These are phyloP conservation scores for Dasypolia templi DNA, from an alignment of 2,888 invertebrate species.

Conservation along the genomic window DNA sequence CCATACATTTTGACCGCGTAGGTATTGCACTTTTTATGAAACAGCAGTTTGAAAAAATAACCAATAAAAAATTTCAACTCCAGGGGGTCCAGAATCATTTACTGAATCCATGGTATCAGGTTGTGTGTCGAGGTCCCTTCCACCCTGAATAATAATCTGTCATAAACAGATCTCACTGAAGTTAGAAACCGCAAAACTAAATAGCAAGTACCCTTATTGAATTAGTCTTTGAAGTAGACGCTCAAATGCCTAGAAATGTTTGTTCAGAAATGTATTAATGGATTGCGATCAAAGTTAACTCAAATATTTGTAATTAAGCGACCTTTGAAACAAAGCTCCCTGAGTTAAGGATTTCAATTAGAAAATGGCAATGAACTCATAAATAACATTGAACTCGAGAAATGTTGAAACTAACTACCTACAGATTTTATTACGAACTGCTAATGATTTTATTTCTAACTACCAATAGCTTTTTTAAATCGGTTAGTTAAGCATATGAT, in stretches of 20 bases:
- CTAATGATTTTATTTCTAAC: neutral
- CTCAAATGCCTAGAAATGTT: constrained; percentile 12
- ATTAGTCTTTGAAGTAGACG: constrained; percentile 17
- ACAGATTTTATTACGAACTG: constrained; percentile 2
- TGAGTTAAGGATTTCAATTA: constrained; percentile 31
- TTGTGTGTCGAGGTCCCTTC: no score
- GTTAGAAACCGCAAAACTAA: constrained; percentile 12
- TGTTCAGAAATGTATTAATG: constrained; percentile 11
- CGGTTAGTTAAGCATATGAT: neutral
- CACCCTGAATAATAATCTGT: neutral
- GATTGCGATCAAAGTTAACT: constrained; percentile 25
- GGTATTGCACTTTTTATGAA: no score
- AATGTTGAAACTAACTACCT: neutral
- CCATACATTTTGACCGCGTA: no score
- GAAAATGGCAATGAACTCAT: constrained; percentile 28
- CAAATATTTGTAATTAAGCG: constrained; percentile 45
- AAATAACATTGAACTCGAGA: neutral
- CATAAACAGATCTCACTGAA: neutral
- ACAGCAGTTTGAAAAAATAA: no score
- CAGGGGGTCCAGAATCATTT: no score
- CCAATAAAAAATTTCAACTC: no score
- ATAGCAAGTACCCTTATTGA: constrained; percentile 9
- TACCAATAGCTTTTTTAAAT: neutral
- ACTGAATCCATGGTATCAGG: no score
- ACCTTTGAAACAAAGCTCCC: constrained; percentile 8